A percentile compares a stretch with the other conserved stretches of the same genome.
Conservation (phyloP, 2,888 invertebrate species). For the Diaphora mendica region DNA sequence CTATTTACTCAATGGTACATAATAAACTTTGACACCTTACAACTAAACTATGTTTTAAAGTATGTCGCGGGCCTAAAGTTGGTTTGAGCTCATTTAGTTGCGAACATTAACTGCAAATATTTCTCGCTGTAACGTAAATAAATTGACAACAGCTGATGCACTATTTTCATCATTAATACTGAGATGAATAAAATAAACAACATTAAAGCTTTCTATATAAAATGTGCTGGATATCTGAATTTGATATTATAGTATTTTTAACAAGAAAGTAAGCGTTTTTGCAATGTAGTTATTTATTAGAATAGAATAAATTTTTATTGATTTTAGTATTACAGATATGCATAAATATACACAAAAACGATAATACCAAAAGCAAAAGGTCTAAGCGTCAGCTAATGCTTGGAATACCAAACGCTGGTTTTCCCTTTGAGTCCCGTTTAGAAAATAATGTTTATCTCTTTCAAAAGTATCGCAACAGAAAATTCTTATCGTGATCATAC, state of each 20-base stretch:
- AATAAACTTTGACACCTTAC: background rate
- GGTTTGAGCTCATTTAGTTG: background rate
- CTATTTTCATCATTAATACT: background rate
- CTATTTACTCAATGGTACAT: background rate
- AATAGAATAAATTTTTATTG: no score
- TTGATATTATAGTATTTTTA: background rate
- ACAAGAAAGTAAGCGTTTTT: background rate
- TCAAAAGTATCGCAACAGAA: no score
- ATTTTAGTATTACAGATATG: no score
- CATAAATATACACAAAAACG: no score
- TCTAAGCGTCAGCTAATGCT: no score
- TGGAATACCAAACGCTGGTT: no score
- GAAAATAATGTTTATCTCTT: no score
- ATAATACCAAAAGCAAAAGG: no score
- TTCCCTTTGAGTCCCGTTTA: no score
- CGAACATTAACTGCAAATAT: background rate
- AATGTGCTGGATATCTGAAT: background rate
- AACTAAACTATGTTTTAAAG: background rate
- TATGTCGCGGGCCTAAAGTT: background rate
- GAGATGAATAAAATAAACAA: background rate
- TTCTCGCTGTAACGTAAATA: background rate
- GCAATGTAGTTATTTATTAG: no score
- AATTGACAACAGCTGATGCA: background rate
- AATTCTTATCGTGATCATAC: no score
- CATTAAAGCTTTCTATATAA: background rate